phyloP scores from a whole-genome alignment of 2,113 vertebrate species.

The Nibea coibor region DNA sequence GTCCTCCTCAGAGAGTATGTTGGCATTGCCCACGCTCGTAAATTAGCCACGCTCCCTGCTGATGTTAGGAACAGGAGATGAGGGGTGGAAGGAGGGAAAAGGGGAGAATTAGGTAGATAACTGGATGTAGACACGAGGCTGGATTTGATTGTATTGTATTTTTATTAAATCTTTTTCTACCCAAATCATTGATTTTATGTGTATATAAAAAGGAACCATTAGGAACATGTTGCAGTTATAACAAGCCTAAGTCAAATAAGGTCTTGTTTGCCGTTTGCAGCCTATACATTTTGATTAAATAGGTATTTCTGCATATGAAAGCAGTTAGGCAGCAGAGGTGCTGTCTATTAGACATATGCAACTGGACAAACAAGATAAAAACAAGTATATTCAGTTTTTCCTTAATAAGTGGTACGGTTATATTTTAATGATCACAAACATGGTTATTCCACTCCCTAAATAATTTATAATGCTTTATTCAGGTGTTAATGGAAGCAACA shows the following conservation, averaged over 20 bases:
- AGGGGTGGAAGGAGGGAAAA: neutral
- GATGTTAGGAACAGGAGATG: conserved; percentile 68
- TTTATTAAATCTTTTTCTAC: conserved; percentile 25
- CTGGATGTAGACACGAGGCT: conserved; percentile 58
- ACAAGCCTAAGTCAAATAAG: conserved; percentile 1
- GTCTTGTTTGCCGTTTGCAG: neutral
- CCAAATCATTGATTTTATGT: conserved; percentile 53
- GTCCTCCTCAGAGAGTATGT: conserved; percentile 84
- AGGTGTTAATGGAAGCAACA: neutral
- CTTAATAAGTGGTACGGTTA: neutral
- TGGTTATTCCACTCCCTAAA: neutral
- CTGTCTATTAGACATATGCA: neutral
- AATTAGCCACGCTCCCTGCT: conserved; percentile 83
- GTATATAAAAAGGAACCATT: conserved; percentile 30
- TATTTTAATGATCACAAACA: neutral
- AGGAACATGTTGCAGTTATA: conserved; percentile 19
- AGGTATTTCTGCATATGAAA: conserved; percentile 21
- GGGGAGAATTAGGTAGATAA: conserved; percentile 49
- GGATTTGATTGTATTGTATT: conserved; percentile 69
- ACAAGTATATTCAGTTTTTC: neutral
- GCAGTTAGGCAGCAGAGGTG: neutral
- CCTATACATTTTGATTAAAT: neutral
- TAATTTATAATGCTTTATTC: neutral
- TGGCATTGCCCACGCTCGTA: conserved; percentile 84
- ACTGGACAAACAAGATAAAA: neutral